Evolutionary conservation across 2,888 invertebrate species (phyloP).

Genomic region (Cyclophora albipunctata): DNA sequence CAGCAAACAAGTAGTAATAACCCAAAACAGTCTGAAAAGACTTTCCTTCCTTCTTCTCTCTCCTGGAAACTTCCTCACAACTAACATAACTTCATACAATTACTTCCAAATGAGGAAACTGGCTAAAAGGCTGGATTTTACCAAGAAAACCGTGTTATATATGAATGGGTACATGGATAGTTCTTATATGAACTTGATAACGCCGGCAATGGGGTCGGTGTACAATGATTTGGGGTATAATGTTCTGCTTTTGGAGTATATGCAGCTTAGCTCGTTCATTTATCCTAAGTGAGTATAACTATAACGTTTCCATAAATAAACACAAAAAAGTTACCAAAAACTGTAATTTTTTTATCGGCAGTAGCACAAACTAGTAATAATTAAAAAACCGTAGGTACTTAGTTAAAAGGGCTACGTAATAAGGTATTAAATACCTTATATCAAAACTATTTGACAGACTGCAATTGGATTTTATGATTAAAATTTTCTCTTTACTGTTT

Average conservation of each 20-base stretch:
- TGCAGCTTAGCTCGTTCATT: constrained; percentile 7
- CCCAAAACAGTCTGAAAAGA: constrained; percentile 5
- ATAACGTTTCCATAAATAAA: neutral
- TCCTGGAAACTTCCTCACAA: constrained; percentile 5
- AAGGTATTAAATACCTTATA: too few species aligned
- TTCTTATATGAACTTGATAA: neutral
- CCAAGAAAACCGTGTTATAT: constrained; percentile 29
- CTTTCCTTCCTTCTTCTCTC: constrained; percentile 6
- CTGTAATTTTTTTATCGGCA: too few species aligned
- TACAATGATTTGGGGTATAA: constrained; percentile 24
- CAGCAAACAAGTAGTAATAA: constrained; percentile 11
- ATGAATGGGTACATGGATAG: constrained; percentile 19
- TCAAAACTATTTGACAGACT: too few species aligned
- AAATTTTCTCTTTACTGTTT: too few species aligned
- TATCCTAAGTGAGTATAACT: constrained; percentile 13
- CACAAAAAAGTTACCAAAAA: neutral
- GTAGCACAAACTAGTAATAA: too few species aligned
- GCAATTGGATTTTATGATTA: too few species aligned
- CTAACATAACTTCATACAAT: constrained; percentile 22
- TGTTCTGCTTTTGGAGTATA: constrained; percentile 24
- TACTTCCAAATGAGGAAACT: constrained; percentile 29
- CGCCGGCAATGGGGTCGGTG: constrained; percentile 7
- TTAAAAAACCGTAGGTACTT: too few species aligned
- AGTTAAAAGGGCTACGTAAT: too few species aligned
- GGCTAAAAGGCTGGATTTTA: constrained; percentile 21